Evolutionary conservation across 1,140 invertebrate species (phyloP).

Genomic region (Diplogasteroides magnus): DNA sequence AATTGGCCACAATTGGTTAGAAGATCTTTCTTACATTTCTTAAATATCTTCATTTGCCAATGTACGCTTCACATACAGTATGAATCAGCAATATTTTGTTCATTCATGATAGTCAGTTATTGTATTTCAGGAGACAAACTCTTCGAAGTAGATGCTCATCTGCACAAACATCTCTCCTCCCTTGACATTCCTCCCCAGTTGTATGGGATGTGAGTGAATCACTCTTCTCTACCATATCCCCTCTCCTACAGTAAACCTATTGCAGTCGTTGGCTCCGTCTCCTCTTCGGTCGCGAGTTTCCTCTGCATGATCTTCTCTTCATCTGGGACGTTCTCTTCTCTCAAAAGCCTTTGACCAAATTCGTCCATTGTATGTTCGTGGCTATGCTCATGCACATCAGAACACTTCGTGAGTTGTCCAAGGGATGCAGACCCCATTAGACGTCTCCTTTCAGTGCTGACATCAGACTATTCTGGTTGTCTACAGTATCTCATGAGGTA

Average conservation of each 20-base stretch:
- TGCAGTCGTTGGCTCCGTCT: slow-evolving; percentile 72
- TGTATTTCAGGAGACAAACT: slow-evolving; percentile 64
- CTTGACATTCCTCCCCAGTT: slow-evolving; percentile 72
- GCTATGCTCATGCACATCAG: slow-evolving; percentile 71
- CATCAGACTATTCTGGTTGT: slow-evolving; percentile 65
- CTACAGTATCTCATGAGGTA: slow-evolving; percentile 67
- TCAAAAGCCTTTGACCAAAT: slow-evolving; percentile 66
- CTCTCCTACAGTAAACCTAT: slow-evolving; percentile 2
- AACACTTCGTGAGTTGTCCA: slow-evolving; percentile 63
- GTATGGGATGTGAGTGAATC: slow-evolving; percentile 71
- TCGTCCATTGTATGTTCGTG: slow-evolving; percentile 72
- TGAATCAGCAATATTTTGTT: neutral
- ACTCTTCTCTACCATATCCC: slow-evolving; percentile 4
- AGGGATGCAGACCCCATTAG: no score
- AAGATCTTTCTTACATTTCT: no score
- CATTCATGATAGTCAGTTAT: neutral
- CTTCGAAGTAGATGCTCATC: slow-evolving; percentile 64
- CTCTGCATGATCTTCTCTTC: slow-evolving; percentile 68
- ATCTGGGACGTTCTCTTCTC: slow-evolving; percentile 77
- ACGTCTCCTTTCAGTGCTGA: slow-evolving; percentile 59
- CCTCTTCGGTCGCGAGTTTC: slow-evolving; percentile 74
- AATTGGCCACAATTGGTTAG: neutral
- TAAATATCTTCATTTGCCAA: no score
- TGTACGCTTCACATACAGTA: neutral
- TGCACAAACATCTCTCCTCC: slow-evolving; percentile 66